Evolutionary conservation across 2,113 vertebrate genomes (phyloP).

Genomic region (Pristiophorus japonicus): DNA sequence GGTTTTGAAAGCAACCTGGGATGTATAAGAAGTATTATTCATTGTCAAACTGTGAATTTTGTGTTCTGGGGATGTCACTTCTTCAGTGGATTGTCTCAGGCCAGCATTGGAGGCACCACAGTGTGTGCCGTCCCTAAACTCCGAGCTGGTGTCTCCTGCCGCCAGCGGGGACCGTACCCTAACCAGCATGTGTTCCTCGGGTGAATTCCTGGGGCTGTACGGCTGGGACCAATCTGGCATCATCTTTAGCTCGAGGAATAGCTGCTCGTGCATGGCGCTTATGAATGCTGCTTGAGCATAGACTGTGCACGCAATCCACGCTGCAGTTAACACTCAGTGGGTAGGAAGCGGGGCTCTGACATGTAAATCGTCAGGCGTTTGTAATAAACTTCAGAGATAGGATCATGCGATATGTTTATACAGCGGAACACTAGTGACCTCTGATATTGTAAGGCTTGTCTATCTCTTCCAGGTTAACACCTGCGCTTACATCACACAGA

Average conservation of each 20-base stretch:
- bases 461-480: conserved; percentile 75
- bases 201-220: not conserved
- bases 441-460: not conserved
- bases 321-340: not conserved
- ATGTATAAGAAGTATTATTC: not conserved
- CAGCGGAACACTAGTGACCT: not conserved
- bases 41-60: not conserved
- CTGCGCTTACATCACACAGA: conserved; percentile 91
- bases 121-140: not conserved
- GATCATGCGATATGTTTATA: not conserved
- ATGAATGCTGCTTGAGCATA: no score
- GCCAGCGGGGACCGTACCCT: not conserved
- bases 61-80: not conserved
- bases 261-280: not conserved
- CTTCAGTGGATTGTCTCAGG: not conserved
- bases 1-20: not conserved
- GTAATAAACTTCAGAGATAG: not conserved
- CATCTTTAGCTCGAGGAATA: not conserved
- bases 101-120: not conserved
- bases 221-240: not conserved
- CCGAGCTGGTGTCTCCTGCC: no score
- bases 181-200: no score
- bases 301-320: not conserved
- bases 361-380: not conserved
- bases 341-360: not conserved